phyloP scores from a whole-genome alignment of 2,113 vertebrate genomes.

The Labrus mixtus region DNA sequence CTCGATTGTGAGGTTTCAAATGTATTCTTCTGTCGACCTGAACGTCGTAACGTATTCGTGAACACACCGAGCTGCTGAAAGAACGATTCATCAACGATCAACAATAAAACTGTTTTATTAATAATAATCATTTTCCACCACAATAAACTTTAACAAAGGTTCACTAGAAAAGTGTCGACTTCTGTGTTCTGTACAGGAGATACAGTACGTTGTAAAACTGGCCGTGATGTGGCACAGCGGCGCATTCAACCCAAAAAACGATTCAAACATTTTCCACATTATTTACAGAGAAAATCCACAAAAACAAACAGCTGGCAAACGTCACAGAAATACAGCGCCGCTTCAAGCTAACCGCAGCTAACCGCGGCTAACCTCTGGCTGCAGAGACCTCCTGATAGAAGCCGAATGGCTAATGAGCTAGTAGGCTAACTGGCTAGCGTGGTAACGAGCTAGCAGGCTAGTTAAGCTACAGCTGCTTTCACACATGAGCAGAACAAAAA shows the following conservation, averaged over 20 bases:
- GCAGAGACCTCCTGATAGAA: slow-evolving; percentile 26
- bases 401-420: slow-evolving; percentile 40
- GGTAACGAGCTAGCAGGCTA: slow-evolving; percentile 10
- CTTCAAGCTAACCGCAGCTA: slow-evolving; percentile 49
- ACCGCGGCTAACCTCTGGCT: slow-evolving; percentile 39
- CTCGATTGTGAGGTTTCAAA: too few relatives aligned
- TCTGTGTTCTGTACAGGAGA: slow-evolving; percentile 95
- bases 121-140: slow-evolving; percentile 88
- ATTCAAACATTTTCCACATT: slow-evolving; percentile 67
- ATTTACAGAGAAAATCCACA: slow-evolving; percentile 89
- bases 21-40: too few relatives aligned
- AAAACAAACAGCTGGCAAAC: slow-evolving; percentile 86
- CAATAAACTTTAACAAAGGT: slow-evolving; percentile 99
- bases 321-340: slow-evolving; percentile 91
- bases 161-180: slow-evolving; percentile 93
- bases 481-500: background rate
- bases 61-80: background rate
- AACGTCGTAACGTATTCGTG: too few relatives aligned
- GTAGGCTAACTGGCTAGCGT: slow-evolving; percentile 34
- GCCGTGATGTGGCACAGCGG: slow-evolving; percentile 81
- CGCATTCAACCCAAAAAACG: slow-evolving; percentile 51
- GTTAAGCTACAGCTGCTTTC: slow-evolving; percentile 45
- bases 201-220: slow-evolving; percentile 93
- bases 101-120: slow-evolving; percentile 84
- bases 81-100: slow-evolving; percentile 48